Base-by-base conservation (phyloP, 2,888 invertebrate species). In the Argyresthia goedartella region DNA sequence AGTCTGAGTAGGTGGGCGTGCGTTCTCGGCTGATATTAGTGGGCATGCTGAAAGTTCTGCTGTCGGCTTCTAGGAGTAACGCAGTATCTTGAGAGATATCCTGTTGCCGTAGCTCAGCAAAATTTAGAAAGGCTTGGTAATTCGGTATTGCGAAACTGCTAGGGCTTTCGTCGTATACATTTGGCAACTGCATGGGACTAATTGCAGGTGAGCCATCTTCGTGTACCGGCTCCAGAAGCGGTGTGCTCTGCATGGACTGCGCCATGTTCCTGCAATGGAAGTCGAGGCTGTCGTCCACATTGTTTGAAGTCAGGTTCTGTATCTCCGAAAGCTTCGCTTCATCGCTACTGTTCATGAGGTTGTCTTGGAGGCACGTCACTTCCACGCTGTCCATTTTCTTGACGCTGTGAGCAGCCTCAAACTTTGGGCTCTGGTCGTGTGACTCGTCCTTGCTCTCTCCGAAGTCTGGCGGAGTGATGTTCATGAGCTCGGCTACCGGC, bases 371-470 rank as follows among this genome's bases (percentile, higher is more conserved):
- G 52, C 76, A 84, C 16, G 72, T 64, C 56, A 84, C 71, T 45
- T 86, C 85, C 8, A 85, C 65, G 56, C 84, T 86, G 34, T 85
- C 81, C 71, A 84, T 76, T 62, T 74, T 81, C 15, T 73, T 75
- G 1, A 81, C 51, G 16, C 58, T 56, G 6, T 75, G 75, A 36
- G 74, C 67, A 1, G 58, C 50, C n/a, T 57, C 57, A 39, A 75
- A 55, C 42, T 67, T 62, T 3, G 80, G 82, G 51, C 67, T 71
- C 8, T 54, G 54, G 42, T 54, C 46, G 1, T 54, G 55, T 11
- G 55, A 58, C 9, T 51, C 50, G 35, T 57, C 54, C 35, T 60
- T 53, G 7, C 64, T 60, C 49, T 71, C 66, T 1, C 48, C 4
- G 4, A 56, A 56, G 45, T 61, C 67, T 1, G 77, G 73, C 0